Base-by-base conservation (phyloP, 2,888 invertebrate genomes). In the Tubulanus polymorphus region DNA sequence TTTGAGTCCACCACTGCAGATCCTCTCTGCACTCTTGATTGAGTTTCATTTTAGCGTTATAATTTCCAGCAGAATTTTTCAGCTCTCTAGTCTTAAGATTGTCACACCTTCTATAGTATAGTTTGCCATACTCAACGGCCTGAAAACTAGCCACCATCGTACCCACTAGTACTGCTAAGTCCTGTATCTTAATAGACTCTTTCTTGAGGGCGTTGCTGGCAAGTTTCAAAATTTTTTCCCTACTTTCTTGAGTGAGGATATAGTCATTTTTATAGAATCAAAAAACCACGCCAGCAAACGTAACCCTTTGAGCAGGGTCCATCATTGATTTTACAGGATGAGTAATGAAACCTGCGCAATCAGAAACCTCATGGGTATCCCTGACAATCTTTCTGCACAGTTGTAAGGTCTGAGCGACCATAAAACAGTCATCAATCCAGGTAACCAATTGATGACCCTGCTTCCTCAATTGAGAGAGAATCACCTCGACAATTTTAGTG, bases 401-500 rank as follows among this genome's bases (percentile, higher is more conserved):
- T 2, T 51, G 45, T 6, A 15, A 1, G 10, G 50, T 15, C 18
- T 53, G n/a, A n/a, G n/a, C 45, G 6, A 58, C 51, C 10, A 50
- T 20, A 26, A 57, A 53, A 25, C 41, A 46, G 18, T 57, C 56
- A 20, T 56, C 57, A 1, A 59, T 56, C 30, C 57, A 59, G 12
- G 54, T 37, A 2, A 53, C 46, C 53, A 49, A 57, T 10, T 32
- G 45, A 32, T 57, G 55, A 12, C 57, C 28, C 45, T 55, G 57
- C 56, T 60, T 50, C 12, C 60, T 8, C 2, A 60, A 47, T 1
- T 8, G 20, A n/a, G 61, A 53, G 37, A 55, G 60, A 1, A 60
- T 54, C n/a, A 57, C 58, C 48, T 64, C 63, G 30, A 57, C 8
- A 1, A 63, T 2, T 56, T 64, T 64, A 12, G 61, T 63, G 30